Evolutionary conservation across 92 coral and sea anemone species (phyloP), one percentile per base, ranked within the genome.

Genomic region (Siderastrea radians): DNA sequence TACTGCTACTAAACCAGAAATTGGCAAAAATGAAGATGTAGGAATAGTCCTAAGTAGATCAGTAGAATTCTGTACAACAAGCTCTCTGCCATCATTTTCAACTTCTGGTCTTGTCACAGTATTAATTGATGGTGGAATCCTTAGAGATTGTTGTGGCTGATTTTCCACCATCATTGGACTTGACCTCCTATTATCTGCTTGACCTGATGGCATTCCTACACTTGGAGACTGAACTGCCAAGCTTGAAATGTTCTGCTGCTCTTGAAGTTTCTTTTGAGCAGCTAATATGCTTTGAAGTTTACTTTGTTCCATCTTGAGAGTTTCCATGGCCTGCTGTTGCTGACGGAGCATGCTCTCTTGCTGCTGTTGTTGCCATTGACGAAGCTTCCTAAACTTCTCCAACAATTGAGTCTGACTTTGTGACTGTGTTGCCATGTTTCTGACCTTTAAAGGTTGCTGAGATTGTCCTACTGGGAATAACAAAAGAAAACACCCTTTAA

Each of bases 281-380:
- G 89, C 89, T 13, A 85, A 69, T 68, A 85, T 85, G 53, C 76
- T 57, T 76, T 85, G 89, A 15, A 94, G 81, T 62, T 89, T 86
- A 65, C 85, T 90, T 59, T 94, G 94, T 60, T 92, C 96, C 90
- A 90, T 85, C 81, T 74, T 89, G 1, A 96, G 61, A 3, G 94
- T 88, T 70, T 93, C 96, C 96, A 93, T 91, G 51, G 90, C 93
- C 65, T 94, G 95, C 57, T 93, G 98, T 48, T 92, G 99, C 60
- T 92, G 98, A 64, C 89, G 87, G 83, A 88, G 86, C 98, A 98
- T 95, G 88, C 90, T 98, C 62, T 98, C 98, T 68, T 98, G 98
- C 49, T 95, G 97, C 43, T 98, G 99, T 71, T 95, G 98, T 51
- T 96, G 98, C 99, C 99, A 98, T n/a, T 92, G 99, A 26, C 97